Evolutionary conservation across 2,888 invertebrate genomes (phyloP).

Genomic region (Camptogramma bilineatum): DNA sequence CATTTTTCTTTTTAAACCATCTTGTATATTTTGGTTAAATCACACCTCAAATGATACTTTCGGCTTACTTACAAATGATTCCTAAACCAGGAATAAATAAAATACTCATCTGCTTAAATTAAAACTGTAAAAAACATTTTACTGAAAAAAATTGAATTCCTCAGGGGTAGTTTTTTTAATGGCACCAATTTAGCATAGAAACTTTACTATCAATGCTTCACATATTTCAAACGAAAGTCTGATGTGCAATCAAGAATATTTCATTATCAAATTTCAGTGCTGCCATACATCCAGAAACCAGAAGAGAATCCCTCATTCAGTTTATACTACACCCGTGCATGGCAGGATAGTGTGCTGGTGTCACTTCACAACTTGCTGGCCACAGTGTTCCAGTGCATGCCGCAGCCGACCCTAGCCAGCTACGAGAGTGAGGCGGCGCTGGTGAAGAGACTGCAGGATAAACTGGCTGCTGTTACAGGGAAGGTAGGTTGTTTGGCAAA

Average conservation of each 20-base stretch:
- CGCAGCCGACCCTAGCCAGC: conserved; percentile 93
- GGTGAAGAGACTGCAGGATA: conserved; percentile 93
- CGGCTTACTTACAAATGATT: no score
- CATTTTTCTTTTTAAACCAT: no score
- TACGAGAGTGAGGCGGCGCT: conserved; percentile 94
- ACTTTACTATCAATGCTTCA: no score
- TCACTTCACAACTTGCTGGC: conserved; percentile 97
- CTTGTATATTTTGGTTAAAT: no score
- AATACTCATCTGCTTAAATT: no score
- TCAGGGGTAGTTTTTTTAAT: no score
- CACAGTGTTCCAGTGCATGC: conserved; percentile 94
- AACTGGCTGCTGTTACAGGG: conserved; percentile 88
- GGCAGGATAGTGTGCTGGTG: conserved; percentile 96
- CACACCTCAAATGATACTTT: no score
- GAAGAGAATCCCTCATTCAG: conserved; percentile 95
- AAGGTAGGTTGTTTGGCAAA: conserved; percentile 55
- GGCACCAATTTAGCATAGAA: no score
- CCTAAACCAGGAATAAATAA: no score
- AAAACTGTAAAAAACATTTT: no score
- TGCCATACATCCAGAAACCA: conserved; percentile 96
- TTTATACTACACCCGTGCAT: conserved; percentile 95
- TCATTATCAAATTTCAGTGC: conserved; percentile 84
- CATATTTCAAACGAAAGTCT: no score
- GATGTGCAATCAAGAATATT: neutral
- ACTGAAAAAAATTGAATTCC: no score